Evolutionary conservation across 2,797 vertebrate species (phyloP).

Genomic region (Pseudochromis fuscus): DNA sequence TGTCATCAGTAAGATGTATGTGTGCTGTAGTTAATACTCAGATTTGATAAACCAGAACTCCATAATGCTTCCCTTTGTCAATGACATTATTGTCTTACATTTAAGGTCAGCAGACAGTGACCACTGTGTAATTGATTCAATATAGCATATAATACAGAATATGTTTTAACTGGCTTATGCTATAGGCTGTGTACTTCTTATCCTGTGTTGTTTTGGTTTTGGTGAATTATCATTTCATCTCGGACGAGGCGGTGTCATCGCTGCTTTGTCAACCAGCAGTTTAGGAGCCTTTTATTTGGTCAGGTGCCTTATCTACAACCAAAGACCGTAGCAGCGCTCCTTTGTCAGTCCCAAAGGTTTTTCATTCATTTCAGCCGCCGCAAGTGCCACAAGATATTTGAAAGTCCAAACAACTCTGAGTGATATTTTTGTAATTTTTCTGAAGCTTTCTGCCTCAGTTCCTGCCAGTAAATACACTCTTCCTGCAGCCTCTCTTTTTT

Average conservation of each 20-base stretch:
- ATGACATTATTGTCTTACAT: conserved; percentile 64
- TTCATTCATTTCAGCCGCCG: conserved; percentile 32
- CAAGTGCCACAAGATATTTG: conserved; percentile 42
- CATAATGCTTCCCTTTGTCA: conserved; percentile 54
- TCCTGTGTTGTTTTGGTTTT: conserved; percentile 45
- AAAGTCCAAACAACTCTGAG: conserved; percentile 40
- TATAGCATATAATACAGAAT: conserved; percentile 56
- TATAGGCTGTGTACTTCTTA: conserved; percentile 50
- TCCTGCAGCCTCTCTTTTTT: conserved; percentile 14
- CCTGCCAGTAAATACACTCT: conserved; percentile 57
- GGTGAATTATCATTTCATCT: conserved; percentile 46
- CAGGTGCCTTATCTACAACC: conserved; percentile 79
- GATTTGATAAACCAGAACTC: conserved; percentile 70
- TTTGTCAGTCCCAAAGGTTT: conserved; percentile 52
- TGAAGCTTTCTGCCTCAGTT: conserved; percentile 47
- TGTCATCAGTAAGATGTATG: conserved; percentile 75
- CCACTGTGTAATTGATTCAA: conserved; percentile 56
- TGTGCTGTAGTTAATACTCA: conserved; percentile 73
- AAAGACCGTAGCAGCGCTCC: conserved; percentile 70
- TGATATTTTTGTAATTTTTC: conserved; percentile 50
- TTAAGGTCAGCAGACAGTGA: conserved; percentile 61
- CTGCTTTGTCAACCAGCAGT: conserved; percentile 50
- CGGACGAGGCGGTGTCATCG: conserved; percentile 37
- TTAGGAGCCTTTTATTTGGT: conserved; percentile 62
- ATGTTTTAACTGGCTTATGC: conserved; percentile 64